Evolutionary conservation across 2,113 vertebrate genomes (phyloP).

Genomic region (Heliornis fulica): DNA sequence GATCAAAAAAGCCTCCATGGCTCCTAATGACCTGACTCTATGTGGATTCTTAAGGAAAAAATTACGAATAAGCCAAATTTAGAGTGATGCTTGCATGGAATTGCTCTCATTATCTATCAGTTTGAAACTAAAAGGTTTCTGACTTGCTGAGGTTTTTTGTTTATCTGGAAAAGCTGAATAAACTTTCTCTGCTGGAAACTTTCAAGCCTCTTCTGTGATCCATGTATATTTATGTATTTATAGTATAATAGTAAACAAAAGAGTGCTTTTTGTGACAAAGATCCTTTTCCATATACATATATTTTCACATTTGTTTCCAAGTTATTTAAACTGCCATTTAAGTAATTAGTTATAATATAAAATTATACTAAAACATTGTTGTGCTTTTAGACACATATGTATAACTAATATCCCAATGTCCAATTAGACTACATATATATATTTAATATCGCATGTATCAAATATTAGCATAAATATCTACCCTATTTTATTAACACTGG

Average conservation of each 20-base stretch:
- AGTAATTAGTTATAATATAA: neutral
- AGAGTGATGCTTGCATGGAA: neutral
- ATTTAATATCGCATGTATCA: neutral
- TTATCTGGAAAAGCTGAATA: neutral
- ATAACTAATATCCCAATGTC: neutral
- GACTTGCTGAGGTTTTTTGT: neutral
- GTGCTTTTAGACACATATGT: neutral
- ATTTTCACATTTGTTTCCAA: neutral
- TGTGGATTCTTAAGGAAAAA: neutral
- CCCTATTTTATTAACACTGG: neutral
- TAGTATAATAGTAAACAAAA: neutral
- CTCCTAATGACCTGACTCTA: accelerated
- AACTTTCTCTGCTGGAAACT: neutral
- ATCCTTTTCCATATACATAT: neutral
- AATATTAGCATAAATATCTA: neutral
- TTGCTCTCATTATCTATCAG: neutral
- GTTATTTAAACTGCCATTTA: neutral
- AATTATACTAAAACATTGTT: neutral
- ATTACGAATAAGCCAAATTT: neutral
- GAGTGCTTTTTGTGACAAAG: neutral
- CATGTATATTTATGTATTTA: neutral
- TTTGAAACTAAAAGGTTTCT: neutral
- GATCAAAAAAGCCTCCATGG: neutral
- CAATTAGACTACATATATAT: neutral
- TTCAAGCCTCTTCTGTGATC: neutral